phyloP scores from a whole-genome alignment of 2,113 vertebrate genomes.

The Etheostoma spectabile region DNA sequence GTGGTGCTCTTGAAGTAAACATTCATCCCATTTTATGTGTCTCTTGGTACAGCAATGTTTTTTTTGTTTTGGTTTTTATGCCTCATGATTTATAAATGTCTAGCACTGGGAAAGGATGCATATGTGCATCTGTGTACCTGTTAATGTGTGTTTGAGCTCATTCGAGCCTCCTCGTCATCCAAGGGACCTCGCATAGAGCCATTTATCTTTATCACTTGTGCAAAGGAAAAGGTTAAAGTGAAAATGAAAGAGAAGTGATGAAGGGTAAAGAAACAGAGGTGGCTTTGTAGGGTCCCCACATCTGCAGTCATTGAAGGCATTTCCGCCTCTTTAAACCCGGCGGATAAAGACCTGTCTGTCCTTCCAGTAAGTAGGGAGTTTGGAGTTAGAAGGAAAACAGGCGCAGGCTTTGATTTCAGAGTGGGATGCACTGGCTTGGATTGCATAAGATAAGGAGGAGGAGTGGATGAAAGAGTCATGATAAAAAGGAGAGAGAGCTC shows the following conservation, averaged over 20 bases:
- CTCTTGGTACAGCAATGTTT: constrained; percentile 18
- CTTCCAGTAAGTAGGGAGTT: constrained; percentile 47
- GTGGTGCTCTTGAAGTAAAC: constrained; percentile 32
- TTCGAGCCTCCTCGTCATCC: constrained; percentile 4
- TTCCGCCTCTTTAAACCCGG: constrained; percentile 74
- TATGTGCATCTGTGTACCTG: constrained; percentile 31
- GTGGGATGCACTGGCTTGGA: constrained; percentile 65
- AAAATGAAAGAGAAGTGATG: constrained; percentile 62
- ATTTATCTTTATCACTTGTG: constrained; percentile 10
- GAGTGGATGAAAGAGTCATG: constrained; percentile 56
- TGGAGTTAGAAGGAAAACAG: constrained; percentile 67
- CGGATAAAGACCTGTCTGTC: constrained; percentile 77
- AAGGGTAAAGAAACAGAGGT: constrained; percentile 59
- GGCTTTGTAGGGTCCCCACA: constrained; percentile 77
- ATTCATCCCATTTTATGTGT: neutral
- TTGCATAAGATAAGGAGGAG: constrained; percentile 73
- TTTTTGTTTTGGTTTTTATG: constrained; percentile 22
- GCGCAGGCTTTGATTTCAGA: constrained; percentile 71
- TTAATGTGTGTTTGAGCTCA: constrained; percentile 19
- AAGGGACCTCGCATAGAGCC: neutral
- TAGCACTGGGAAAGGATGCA: constrained; percentile 24
- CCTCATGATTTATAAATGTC: constrained; percentile 69
- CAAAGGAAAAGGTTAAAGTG: constrained; percentile 15
- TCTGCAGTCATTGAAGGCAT: constrained; percentile 79
- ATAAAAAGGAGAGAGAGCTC: constrained; percentile 35